phyloP scores from a whole-genome alignment of 1,140 invertebrate genomes.

The Drosophila mauritiana region DNA sequence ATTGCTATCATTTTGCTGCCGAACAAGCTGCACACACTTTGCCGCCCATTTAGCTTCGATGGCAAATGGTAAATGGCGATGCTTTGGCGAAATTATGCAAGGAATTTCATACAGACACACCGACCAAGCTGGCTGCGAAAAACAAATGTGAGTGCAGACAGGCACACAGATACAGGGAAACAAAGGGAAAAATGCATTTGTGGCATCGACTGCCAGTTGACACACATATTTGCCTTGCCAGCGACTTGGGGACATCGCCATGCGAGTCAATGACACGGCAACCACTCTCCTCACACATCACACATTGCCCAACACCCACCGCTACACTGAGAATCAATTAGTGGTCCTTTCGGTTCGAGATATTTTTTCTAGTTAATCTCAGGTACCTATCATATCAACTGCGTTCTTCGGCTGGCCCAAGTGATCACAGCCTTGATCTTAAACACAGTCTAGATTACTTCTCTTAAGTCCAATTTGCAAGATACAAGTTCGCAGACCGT shows the following conservation, averaged over 20 bases:
- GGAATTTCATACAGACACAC: constrained; percentile 59
- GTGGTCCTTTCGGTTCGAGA: no score
- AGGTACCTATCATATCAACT: no score
- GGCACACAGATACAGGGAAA: constrained; percentile 8
- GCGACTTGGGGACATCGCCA: constrained; percentile 49
- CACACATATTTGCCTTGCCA: constrained; percentile 74
- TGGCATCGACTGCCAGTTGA: constrained; percentile 74
- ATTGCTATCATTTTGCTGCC: constrained; percentile 55
- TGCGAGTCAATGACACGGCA: constrained; percentile 60
- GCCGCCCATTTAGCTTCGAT: constrained; percentile 40
- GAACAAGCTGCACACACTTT: constrained; percentile 41
- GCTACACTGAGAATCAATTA: not conserved
- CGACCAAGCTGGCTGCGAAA: constrained; percentile 11
- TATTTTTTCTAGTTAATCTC: no score
- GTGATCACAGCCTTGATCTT: no score
- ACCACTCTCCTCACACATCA: constrained; percentile 11
- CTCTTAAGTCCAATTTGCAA: no score
- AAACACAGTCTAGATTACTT: no score
- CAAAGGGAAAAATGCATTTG: constrained; percentile 54
- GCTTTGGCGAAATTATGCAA: constrained; percentile 71
- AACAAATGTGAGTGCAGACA: constrained; percentile 9
- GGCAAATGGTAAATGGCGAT: constrained; percentile 27
- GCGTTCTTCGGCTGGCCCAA: no score
- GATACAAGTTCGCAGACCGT: no score
- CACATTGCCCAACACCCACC: not conserved